Evolutionary conservation across 2,888 invertebrate species (phyloP).

Genomic region (Trichogramma evanescens): DNA sequence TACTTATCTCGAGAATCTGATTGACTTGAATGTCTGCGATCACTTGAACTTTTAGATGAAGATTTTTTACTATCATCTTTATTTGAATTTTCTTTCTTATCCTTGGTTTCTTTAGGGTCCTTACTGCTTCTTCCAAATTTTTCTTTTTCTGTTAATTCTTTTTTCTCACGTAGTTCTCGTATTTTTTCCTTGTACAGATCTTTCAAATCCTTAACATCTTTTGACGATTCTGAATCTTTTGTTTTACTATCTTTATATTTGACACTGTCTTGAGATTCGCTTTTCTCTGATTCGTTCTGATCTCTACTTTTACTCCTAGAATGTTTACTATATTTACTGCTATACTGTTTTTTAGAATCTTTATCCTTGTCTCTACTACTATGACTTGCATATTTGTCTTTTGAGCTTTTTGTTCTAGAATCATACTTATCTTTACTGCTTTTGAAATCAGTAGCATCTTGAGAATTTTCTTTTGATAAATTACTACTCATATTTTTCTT

Average conservation of each 20-base stretch:
- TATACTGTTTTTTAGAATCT: slow-evolving; percentile 29
- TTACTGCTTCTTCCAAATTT: slow-evolving; percentile 38
- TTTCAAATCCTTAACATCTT: slow-evolving; percentile 40
- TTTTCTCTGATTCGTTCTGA: slow-evolving; percentile 28
- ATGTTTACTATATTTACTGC: slow-evolving; percentile 29
- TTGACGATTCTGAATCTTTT: slow-evolving; percentile 30
- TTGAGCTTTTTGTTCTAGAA: slow-evolving; percentile 27
- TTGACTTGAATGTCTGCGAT: slow-evolving; percentile 29
- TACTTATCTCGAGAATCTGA: slow-evolving; percentile 34
- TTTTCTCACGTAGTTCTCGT: slow-evolving; percentile 43
- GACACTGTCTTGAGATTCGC: slow-evolving; percentile 28
- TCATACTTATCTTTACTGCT: slow-evolving; percentile 26
- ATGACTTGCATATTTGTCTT: slow-evolving; percentile 23
- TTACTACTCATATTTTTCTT: slow-evolving; percentile 32
- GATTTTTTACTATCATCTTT: slow-evolving; percentile 37
- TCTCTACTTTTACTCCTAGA: slow-evolving; percentile 28
- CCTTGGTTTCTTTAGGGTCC: slow-evolving; percentile 32
- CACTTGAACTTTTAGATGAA: slow-evolving; percentile 31
- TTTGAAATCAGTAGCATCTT: slow-evolving; percentile 33
- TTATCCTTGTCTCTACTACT: slow-evolving; percentile 28
- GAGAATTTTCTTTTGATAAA: slow-evolving; percentile 38
- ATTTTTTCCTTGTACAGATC: slow-evolving; percentile 46
- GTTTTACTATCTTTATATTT: slow-evolving; percentile 30
- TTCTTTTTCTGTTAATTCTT: slow-evolving; percentile 44
- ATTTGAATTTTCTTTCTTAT: slow-evolving; percentile 35